Conservation (phyloP, 1,140 invertebrate genomes). For the Heliconius eleuchia region DNA sequence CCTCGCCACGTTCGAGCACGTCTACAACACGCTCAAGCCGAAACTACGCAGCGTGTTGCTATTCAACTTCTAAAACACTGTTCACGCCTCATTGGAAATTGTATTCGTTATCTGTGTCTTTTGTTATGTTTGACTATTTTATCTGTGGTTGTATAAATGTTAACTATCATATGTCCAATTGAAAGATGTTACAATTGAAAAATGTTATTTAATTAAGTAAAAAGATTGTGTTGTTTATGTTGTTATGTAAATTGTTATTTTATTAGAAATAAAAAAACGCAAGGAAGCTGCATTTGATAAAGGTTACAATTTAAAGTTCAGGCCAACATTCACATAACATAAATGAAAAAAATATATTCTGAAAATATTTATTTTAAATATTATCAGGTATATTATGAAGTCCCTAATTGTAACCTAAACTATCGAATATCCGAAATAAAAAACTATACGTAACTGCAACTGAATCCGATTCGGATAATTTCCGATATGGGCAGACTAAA, state of each 20-base stretch:
- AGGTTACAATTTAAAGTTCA: too few species aligned
- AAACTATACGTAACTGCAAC: too few species aligned
- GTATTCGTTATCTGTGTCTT: not conserved
- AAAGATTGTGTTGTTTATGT: not conserved
- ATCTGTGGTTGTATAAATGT: not conserved
- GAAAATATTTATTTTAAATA: too few species aligned
- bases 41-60: conserved; percentile 59
- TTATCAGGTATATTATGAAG: too few species aligned
- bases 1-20: conserved; percentile 51
- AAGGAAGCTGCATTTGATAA: too few species aligned
- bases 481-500: too few species aligned
- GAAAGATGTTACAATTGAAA: not conserved
- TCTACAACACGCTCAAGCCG: conserved; percentile 63
- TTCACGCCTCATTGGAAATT: conserved; percentile 28
- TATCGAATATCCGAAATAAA: too few species aligned
- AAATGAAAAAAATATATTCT: too few species aligned
- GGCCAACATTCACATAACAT: too few species aligned
- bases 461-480: too few species aligned
- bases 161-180: not conserved
- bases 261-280: too few species aligned
- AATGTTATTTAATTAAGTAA: not conserved
- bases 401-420: too few species aligned
- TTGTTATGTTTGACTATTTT: not conserved
- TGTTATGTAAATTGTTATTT: not conserved
- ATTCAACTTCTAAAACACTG: conserved; percentile 57